Base-by-base conservation (phyloP, 2,888 invertebrate genomes). In the Sesia apiformis region DNA sequence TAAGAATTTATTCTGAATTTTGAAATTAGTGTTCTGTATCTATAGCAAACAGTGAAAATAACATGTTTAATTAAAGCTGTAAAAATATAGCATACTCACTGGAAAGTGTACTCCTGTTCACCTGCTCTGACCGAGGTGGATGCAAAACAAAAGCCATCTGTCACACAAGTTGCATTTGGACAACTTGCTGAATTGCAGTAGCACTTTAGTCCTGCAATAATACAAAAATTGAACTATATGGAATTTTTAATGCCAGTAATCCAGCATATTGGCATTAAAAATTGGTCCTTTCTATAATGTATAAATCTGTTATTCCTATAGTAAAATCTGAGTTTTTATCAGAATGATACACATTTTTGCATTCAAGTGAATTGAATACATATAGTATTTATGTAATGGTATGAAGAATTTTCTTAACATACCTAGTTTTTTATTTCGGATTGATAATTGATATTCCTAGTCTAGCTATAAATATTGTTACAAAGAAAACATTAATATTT, bases 141-240 rank as follows among this genome's bases (percentile, higher is more conserved):
- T 3, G 96, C 95, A 71, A 95, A 97, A 79, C 97, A 97, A 75
- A 93, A 94, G 50, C 97, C 97, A 83, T 97, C 96, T 4, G 97
- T 97, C 78, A 93, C 93, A 84, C 97, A 97, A 41, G 96, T 95
- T 72, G 93, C 90, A 77, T 97, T 96, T 54, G 91, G 91, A 7
- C 93, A 92, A 61, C 89, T 87, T 72, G 95, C 94, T 92, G 74
- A 95, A 82, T 97, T 96, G 88, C 97, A 97, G 84, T 94, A 94
- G 81, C 97, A 97, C 84, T 94, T 94, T 69, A 96, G 82, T 62
- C 93, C 95, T 95, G 82, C 38, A 4, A 50, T 46, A 46, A 46
- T 8, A 46, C 23, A 23, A 23, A n/a, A 23, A 1, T 23, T 23
- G 23, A 2, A 23, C 23, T 23, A 23, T 23, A 23, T 23, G 23